Evolutionary conservation across 2,113 vertebrate species (phyloP).

Genomic region (Anser cygnoides): DNA sequence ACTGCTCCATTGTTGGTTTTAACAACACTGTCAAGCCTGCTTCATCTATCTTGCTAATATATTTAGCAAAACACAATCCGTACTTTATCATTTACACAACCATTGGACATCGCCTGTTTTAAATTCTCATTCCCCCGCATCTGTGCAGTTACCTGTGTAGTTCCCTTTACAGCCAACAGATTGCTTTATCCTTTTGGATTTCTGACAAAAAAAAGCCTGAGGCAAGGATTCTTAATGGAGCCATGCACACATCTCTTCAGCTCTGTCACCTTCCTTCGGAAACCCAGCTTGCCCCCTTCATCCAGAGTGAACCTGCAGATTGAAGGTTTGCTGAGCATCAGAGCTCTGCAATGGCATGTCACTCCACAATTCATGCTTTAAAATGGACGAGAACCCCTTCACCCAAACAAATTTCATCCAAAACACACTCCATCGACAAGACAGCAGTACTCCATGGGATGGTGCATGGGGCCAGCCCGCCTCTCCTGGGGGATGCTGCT

Average conservation of each 20-base stretch:
- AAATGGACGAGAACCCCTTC: neutral
- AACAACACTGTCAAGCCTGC: neutral
- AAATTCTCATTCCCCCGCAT: constrained; percentile 1
- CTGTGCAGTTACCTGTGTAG: accelerated
- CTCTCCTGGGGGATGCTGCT: neutral
- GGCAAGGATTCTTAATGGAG: neutral
- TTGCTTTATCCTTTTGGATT: neutral
- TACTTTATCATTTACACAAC: neutral
- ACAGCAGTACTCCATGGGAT: accelerated
- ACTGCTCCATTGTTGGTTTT: neutral
- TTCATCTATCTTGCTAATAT: neutral
- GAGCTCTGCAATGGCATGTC: neutral
- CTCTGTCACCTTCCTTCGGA: neutral
- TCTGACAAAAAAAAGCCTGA: neutral
- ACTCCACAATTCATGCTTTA: neutral
- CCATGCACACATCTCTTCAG: neutral
- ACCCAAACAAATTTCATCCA: accelerated
- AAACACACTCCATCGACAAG: accelerated
- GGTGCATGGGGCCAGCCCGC: accelerated
- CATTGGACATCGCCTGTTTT: neutral
- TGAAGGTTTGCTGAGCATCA: neutral
- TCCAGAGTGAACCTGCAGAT: neutral
- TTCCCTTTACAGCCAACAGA: neutral
- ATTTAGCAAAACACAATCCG: neutral
- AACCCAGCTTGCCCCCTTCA: neutral